Conservation (phyloP, 2,797 vertebrate genomes). For the Helarctos malayanus region DNA sequence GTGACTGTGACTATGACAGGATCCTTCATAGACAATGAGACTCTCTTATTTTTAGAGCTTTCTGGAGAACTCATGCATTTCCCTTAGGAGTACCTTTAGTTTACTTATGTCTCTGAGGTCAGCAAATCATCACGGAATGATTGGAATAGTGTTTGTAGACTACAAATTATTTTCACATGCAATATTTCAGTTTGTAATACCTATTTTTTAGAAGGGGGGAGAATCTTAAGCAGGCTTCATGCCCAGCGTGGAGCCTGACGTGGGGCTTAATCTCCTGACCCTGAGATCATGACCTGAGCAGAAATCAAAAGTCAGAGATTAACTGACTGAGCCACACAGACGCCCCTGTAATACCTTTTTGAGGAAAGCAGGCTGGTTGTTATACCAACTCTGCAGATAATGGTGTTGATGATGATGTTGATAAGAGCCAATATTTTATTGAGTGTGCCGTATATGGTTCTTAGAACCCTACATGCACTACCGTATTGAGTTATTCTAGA, state of each 20-base stretch:
- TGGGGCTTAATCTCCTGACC: neutral
- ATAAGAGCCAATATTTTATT: neutral
- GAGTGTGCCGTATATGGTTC: neutral
- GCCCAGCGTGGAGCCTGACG: neutral
- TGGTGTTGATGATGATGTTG: neutral
- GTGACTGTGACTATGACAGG: neutral
- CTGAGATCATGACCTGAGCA: neutral
- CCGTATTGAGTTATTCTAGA: neutral
- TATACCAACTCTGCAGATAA: neutral
- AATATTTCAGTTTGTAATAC: conserved; percentile 24
- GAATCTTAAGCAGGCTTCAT: neutral
- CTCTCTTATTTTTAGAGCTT: neutral
- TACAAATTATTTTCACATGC: neutral
- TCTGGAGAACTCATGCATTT: neutral
- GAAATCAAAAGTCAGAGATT: neutral
- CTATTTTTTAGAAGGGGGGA: neutral
- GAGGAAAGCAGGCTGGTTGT: conserved; percentile 2
- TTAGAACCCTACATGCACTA: neutral
- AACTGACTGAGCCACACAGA: neutral
- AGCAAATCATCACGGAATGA: neutral
- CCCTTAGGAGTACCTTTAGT: neutral
- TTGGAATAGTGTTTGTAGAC: conserved; percentile 37
- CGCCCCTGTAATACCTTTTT: neutral
- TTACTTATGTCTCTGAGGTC: neutral
- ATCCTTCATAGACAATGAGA: neutral